Conservation (phyloP, 1,140 invertebrate genomes). For the Holotrichia oblita region DNA sequence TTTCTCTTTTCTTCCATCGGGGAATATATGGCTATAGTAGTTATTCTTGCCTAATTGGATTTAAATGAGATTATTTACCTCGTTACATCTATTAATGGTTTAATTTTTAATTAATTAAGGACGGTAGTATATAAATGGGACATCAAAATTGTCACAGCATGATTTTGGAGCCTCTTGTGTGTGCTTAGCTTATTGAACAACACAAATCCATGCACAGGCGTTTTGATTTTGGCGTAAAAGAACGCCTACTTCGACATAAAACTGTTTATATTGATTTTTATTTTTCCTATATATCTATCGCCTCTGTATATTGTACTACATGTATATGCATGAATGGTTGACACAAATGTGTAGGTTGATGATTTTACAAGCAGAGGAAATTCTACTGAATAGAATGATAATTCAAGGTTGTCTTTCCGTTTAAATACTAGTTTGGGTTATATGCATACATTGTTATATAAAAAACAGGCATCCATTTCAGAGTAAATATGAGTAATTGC, state of each 20-base stretch:
- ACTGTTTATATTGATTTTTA: background rate
- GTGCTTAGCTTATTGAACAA: background rate
- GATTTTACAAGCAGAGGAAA: background rate
- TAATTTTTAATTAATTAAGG: conserved; percentile 4
- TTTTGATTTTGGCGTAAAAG: background rate
- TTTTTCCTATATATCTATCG: background rate
- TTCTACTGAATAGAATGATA: background rate
- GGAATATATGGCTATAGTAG: too few relatives aligned
- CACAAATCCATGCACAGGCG: background rate
- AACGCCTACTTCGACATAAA: background rate
- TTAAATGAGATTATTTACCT: conserved; percentile 18
- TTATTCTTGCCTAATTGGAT: background rate
- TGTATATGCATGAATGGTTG: background rate
- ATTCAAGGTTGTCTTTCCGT: background rate
- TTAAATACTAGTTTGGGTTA: background rate
- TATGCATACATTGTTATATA: background rate
- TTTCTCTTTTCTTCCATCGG: background rate
- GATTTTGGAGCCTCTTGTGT: background rate
- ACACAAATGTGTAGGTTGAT: background rate
- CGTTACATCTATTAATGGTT: background rate
- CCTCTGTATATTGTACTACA: background rate
- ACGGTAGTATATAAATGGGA: background rate
- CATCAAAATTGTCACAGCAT: background rate
- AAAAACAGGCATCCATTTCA: background rate
- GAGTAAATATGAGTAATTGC: background rate